Evolutionary conservation across 2,888 invertebrate genomes (phyloP), one percentile per base, ranked within the genome.

Genomic region (Scotopteryx bipunctaria): DNA sequence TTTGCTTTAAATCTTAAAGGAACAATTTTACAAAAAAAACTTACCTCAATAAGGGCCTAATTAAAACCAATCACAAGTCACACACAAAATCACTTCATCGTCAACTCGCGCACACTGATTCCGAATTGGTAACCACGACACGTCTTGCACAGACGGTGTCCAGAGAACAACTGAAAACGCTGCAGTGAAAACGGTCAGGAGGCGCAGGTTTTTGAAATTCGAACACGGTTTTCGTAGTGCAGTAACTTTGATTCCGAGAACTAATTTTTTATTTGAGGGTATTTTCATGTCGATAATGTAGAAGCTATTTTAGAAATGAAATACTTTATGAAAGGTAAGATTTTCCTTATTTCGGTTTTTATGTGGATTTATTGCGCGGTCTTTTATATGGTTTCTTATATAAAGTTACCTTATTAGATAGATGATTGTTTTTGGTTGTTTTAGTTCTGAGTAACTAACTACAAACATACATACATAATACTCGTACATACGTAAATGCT

Each of bases 131-230:
- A 3, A 35, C 14, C 5, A 5, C 36, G 5, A 40, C 48, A 16
- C 54, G 48, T 15, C 48, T 31, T 5, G 11, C 5, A n/a, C 5
- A 29, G 23, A 31, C 40, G 8, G 35, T 8, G 40, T 1, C 25
- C 4, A 36, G 35, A 16, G 8, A 29, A 11, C 15, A 25, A 52
- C 52, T 52, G 47, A 36, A 47, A 48, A 44, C 43, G 19, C 53
- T 53, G 53, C 53, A 53, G 47, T 54, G 48, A 3, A 52, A 45
- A 21, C 1, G 15, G 8, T 19, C 19, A 33, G 32, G 27, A 40
- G 40, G 44, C 54, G 54, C 43, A 48, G 43, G 41, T 52, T 27
- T 54, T 48, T 29, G 13, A 31, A 48, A 44, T 54, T 44, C 31
- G 44, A 54, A 40, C 47, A 32, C 19, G 35, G 3, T 6, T 15